Evolutionary conservation across 2,888 invertebrate genomes (phyloP), one percentile per base, ranked within the genome.

Genomic region (Sinhomidia bicolor): DNA sequence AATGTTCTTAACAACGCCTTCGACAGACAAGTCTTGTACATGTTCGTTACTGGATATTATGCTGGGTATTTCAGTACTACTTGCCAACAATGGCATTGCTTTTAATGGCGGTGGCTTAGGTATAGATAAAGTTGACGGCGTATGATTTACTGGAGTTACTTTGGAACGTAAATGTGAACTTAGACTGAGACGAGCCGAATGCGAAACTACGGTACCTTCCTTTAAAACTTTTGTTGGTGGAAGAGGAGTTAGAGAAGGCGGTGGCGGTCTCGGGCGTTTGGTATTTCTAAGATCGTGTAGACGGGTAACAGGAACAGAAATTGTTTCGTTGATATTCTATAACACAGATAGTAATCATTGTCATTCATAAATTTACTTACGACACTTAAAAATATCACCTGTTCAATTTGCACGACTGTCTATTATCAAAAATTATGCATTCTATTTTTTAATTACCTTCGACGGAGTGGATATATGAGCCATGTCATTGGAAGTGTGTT

Each of bases 91-190:
- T n/a, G 62, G 62, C 62, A 62, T 62, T 0, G 62, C 62, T 12
- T 62, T 86, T 12, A 86, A 29, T 0, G 86, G 86, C 4, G 86
- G 86, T 6, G 86, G 86, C 51, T 44, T 79, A 0, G 78, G 85
- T n/a, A 78, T 71, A 1, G 10, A 17, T 9, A 36, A n/a, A 17
- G 44, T 54, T 17, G n/a, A 17, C n/a, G 17, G 17, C 7, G 54
- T 17, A n/a, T 51, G 29, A 68, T 6, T 41, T 71, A 14, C 60
- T 3, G 4, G 3, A 10, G 20, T 20, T 4, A 6, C 54, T 20
- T 17, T 4, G 20, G 17, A 9, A 20, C 9, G 57, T 10, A 23
- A 57, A 12, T 23, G 4, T 7, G 26, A 57, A 23, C 23, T n/a
- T n/a, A n/a, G n/a, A n/a, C n/a, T n/a, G n/a, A n/a, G n/a, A n/a